These are phyloP conservation scores for Himalopsyche japonica DNA, from an alignment of 2,888 invertebrate genomes.

Conservation along the genomic window DNA sequence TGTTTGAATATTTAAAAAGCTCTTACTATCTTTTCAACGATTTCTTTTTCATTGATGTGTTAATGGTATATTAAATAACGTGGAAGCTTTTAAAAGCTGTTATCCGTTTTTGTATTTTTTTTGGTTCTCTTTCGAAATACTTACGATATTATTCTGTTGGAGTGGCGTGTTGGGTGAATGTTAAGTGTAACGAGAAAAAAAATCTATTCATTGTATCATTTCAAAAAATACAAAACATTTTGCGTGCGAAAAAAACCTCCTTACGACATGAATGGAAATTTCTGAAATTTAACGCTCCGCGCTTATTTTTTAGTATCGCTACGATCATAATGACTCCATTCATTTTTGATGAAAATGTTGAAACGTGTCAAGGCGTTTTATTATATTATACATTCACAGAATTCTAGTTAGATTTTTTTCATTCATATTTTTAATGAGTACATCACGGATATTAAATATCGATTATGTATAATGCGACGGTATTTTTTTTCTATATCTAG, in stretches of 20 bases:
- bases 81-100: neutral
- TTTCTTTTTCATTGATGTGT: neutral
- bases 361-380: neutral
- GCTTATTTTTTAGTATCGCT: neutral
- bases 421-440: no score
- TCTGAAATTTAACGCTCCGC: neutral
- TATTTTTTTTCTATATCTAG: no score
- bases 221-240: neutral
- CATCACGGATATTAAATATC: no score
- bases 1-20: no score
- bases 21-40: neutral
- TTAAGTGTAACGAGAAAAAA: neutral
- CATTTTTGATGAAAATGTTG: neutral
- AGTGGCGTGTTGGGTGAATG: neutral
- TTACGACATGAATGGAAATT: neutral
- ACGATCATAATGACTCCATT: neutral
- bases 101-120: neutral
- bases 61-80: neutral
- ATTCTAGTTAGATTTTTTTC: no score
- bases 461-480: no score
- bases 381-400: neutral
- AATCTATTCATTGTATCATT: neutral
- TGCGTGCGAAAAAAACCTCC: neutral
- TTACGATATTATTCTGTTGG: neutral
- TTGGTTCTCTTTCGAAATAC: neutral